phyloP scores from a whole-genome alignment of 2,113 vertebrate species.

The Sinocyclocheilus grahami region DNA sequence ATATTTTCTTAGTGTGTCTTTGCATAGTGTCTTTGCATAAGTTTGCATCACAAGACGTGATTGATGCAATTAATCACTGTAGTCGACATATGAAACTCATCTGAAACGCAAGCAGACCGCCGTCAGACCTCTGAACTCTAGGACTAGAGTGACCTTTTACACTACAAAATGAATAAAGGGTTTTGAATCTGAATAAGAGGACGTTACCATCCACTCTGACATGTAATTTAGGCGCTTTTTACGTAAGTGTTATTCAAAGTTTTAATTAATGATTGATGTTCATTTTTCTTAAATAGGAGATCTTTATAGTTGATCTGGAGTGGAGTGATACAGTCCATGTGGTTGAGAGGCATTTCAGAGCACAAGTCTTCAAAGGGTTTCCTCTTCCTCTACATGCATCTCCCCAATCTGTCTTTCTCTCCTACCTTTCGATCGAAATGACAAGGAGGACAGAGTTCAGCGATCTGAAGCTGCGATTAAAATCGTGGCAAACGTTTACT shows the following conservation, averaged over 20 bases:
- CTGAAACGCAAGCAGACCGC: too few relatives aligned
- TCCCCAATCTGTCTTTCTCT: not conserved
- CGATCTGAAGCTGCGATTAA: not conserved
- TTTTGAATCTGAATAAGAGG: conserved; percentile 59
- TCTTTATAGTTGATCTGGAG: conserved; percentile 62
- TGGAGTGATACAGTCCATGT: conserved; percentile 58
- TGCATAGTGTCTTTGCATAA: conserved; percentile 58
- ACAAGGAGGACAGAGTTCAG: conserved; percentile 46
- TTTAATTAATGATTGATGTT: conserved; percentile 64
- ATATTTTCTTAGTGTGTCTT: conserved; percentile 45
- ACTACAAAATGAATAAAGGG: conserved; percentile 24
- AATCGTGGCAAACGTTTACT: not conserved
- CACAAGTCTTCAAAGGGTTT: conserved; percentile 59
- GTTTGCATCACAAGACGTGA: conserved; percentile 60
- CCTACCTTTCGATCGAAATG: conserved; percentile 53
- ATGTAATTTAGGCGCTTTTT: conserved; percentile 71
- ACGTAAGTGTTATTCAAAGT: conserved; percentile 70
- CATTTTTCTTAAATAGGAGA: conserved; percentile 68
- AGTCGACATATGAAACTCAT: conserved; percentile 12
- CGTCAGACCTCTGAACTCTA: conserved; percentile 29
- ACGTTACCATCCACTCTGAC: conserved; percentile 59
- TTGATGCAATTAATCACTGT: conserved; percentile 45
- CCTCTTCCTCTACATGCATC: conserved; percentile 9
- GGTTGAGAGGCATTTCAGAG: conserved; percentile 68
- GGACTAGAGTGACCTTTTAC: conserved; percentile 46